Percentiles rank a stretch among this genome's conserved stretches.
These are phyloP conservation scores for Hassar affinis DNA, from an alignment of 2,113 vertebrate species.

Conservation along the genomic window DNA sequence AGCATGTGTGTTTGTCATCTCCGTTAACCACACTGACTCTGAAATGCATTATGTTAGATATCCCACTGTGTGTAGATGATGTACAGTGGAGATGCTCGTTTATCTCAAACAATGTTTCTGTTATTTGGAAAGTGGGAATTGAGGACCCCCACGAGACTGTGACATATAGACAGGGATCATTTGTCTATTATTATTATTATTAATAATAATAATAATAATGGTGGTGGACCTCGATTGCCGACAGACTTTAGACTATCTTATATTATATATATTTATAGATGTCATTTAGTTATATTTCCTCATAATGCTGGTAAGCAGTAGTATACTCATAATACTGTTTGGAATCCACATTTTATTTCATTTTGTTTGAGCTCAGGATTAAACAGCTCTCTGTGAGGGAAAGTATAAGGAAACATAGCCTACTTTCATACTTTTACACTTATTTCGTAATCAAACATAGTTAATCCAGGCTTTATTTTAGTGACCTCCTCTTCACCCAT, in stretches of 20 bases:
- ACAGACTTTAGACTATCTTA: too few relatives aligned
- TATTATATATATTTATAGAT: not conserved
- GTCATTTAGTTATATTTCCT: not conserved
- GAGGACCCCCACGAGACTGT: not conserved
- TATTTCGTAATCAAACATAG: not conserved
- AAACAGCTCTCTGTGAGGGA: not conserved
- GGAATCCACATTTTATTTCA: not conserved
- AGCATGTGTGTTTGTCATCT: slow-evolving; percentile 40
- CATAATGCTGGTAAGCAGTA: not conserved
- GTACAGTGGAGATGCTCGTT: not conserved
- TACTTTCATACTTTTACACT: not conserved
- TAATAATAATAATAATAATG: not conserved
- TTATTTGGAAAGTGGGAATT: not conserved
- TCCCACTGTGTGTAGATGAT: slow-evolving; percentile 7
- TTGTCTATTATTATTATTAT: not conserved
- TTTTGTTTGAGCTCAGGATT: not conserved
- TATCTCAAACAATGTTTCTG: slow-evolving; percentile 1
- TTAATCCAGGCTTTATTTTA: not conserved
- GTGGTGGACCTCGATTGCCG: not conserved
- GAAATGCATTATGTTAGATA: slow-evolving; percentile 13
- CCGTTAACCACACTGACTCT: not conserved
- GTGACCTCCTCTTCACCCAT: not conserved
- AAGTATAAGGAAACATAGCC: not conserved
- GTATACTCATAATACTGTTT: not conserved
- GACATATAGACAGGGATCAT: not conserved